phyloP scores from a whole-genome alignment of 2,888 invertebrate species.

The Brenthis daphne region DNA sequence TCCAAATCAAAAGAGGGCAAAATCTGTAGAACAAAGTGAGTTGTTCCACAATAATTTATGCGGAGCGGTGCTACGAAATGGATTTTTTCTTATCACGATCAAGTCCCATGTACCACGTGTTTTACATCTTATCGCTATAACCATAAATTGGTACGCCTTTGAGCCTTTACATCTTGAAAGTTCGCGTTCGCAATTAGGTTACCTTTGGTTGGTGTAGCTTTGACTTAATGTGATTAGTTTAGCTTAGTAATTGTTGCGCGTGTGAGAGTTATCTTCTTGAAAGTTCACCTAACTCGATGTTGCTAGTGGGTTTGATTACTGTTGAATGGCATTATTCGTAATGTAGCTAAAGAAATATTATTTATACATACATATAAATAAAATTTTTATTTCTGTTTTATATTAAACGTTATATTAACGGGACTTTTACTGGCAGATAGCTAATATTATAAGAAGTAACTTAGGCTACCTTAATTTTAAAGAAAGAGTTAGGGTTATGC shows the following conservation, averaged over 20 bases:
- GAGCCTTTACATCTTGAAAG: conserved; percentile 21
- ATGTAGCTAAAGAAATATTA: too few relatives aligned
- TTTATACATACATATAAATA: too few relatives aligned
- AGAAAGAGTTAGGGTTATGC: too few relatives aligned
- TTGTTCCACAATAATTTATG: conserved; percentile 43
- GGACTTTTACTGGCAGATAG: too few relatives aligned
- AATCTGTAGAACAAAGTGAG: conserved; percentile 32
- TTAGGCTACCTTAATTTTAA: too few relatives aligned
- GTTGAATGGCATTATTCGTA: too few relatives aligned
- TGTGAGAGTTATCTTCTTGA: not conserved
- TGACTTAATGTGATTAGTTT: conserved; percentile 13
- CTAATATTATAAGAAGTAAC: too few relatives aligned
- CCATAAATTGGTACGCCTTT: conserved; percentile 54
- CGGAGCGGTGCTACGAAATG: conserved; percentile 35
- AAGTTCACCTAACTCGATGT: not conserved
- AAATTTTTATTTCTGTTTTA: too few relatives aligned
- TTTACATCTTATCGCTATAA: conserved; percentile 53
- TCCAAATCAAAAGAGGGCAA: conserved; percentile 15
- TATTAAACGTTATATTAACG: too few relatives aligned
- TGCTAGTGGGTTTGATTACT: too few relatives aligned
- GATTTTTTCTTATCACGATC: conserved; percentile 45
- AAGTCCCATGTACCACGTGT: conserved; percentile 45
- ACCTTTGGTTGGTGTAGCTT: conserved; percentile 6
- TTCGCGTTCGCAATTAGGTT: conserved; percentile 18
- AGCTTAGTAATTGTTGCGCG: not conserved